Conservation (phyloP, 2,113 vertebrate species). For the Abramis brama region DNA sequence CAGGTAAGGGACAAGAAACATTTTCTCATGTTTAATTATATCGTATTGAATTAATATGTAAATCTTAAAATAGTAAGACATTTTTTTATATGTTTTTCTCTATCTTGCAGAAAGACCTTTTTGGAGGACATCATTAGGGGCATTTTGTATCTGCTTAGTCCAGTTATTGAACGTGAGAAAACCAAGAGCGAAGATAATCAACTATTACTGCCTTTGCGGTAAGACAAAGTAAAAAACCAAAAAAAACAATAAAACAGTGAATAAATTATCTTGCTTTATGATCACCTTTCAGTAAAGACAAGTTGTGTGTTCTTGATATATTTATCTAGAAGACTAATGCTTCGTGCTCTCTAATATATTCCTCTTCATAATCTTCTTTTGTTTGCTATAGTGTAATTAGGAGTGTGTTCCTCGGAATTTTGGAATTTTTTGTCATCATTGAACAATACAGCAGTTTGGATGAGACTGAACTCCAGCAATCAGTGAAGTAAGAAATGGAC, state of each 20-base stretch:
- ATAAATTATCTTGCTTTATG: not conserved
- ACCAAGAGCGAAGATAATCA: not conserved
- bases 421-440: rapidly evolving
- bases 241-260: not conserved
- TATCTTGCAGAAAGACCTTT: not conserved
- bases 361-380: not conserved
- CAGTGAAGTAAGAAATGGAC: not conserved
- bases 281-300: not conserved
- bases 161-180: rapidly evolving
- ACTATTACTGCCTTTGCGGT: constrained; percentile 14
- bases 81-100: not conserved
- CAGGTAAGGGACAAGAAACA: not conserved
- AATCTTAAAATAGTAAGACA: not conserved
- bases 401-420: rapidly evolving
- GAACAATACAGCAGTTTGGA: rapidly evolving
- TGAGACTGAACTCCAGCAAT: not conserved
- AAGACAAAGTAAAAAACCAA: not conserved
- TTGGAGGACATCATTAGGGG: rapidly evolving
- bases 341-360: not conserved
- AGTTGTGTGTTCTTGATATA: not conserved
- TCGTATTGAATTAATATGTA: not conserved
- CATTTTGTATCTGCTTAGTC: rapidly evolving
- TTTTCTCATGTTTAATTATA: not conserved
- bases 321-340: not conserved
- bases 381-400: not conserved